phyloP scores from a whole-genome alignment of 1,140 invertebrate genomes.

The Tetramorium parvispinum region DNA sequence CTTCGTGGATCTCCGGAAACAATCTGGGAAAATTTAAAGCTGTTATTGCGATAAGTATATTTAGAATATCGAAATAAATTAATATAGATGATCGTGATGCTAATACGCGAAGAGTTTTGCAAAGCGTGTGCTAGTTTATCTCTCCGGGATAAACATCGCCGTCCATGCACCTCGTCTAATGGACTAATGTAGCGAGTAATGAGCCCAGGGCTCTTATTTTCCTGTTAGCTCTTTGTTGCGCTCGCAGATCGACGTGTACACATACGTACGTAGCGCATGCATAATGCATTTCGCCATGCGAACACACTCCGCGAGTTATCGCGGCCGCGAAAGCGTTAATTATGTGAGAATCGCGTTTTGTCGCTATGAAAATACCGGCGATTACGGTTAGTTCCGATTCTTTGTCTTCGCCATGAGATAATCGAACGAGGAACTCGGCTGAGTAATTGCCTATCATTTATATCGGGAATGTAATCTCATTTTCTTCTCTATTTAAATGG shows the following conservation, averaged over 20 bases:
- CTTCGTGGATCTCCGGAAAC: background rate
- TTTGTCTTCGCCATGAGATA: conserved; percentile 9
- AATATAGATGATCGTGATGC: background rate
- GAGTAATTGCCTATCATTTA: conserved; percentile 14
- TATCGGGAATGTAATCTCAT: background rate
- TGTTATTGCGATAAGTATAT: background rate
- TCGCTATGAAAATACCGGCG: conserved; percentile 22
- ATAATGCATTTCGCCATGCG: background rate
- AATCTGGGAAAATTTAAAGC: background rate
- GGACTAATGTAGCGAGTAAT: background rate
- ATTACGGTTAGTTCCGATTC: conserved; percentile 36
- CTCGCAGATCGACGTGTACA: background rate
- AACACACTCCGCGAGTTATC: background rate
- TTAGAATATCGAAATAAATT: background rate
- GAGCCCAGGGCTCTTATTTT: background rate
- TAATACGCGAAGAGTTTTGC: background rate
- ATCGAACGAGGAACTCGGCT: conserved; percentile 30
- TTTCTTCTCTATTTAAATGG: conserved; percentile 14
- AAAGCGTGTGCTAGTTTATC: background rate
- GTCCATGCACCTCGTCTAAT: background rate
- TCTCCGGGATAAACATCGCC: background rate
- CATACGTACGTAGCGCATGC: background rate
- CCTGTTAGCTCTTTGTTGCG: background rate
- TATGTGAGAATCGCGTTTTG: conserved; percentile 15
- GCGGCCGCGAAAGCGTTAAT: conserved; percentile 27